Conservation (phyloP, 1,140 invertebrate species). For the Protaetia brevitarsis region DNA sequence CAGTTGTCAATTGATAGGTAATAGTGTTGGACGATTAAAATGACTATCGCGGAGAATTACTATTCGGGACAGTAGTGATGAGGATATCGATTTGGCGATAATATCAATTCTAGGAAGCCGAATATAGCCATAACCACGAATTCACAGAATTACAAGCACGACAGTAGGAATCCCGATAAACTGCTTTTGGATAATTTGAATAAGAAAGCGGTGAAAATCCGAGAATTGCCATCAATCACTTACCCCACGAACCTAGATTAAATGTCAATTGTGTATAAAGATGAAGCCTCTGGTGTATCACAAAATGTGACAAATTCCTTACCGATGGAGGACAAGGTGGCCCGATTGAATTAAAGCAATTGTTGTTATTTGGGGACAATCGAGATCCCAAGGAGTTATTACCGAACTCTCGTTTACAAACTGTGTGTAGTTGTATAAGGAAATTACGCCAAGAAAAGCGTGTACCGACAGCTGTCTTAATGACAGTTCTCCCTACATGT, state of each 20-base stretch:
- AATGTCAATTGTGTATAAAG: conserved; percentile 29
- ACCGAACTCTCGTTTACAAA: conserved; percentile 69
- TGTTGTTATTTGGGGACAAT: conserved; percentile 92
- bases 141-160: conserved; percentile 31
- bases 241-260: conserved; percentile 48
- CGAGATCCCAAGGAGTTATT: conserved; percentile 87
- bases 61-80: conserved; percentile 82
- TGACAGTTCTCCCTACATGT: conserved; percentile 77
- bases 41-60: conserved; percentile 87
- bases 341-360: conserved; percentile 74
- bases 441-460: conserved; percentile 86
- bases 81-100: conserved; percentile 58
- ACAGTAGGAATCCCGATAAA: conserved; percentile 27
- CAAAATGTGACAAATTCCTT: conserved; percentile 28
- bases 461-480: conserved; percentile 79
- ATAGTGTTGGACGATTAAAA: conserved; percentile 71
- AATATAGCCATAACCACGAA: conserved; percentile 57
- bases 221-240: conserved; percentile 48
- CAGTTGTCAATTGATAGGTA: conserved; percentile 88
- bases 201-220: conserved; percentile 48
- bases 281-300: conserved; percentile 17
- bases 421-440: conserved; percentile 77
- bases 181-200: conserved; percentile 22
- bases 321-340: conserved; percentile 51
- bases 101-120: conserved; percentile 58